Evolutionary conservation across 2,888 invertebrate genomes (phyloP), one percentile per base, ranked within the genome.

Genomic region (Nezara viridula): DNA sequence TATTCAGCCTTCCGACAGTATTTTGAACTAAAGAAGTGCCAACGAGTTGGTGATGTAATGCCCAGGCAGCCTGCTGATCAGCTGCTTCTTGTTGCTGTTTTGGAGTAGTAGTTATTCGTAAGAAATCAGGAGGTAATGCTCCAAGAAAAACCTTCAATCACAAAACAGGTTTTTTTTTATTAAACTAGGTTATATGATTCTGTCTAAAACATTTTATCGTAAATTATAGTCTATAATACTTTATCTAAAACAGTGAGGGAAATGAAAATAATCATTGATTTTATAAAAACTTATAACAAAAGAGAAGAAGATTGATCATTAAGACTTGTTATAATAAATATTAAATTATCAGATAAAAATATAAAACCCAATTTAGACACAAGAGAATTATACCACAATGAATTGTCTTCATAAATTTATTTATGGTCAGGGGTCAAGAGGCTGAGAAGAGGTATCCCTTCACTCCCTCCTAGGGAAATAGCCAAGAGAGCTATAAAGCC

Each of bases 21-120:
- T 94, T 93, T 90, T 94, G 93, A 91, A 94, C 92, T 92, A 93
- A 93, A 5, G 92, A 91, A 93, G 94, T 93, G 90, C 93, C 93
- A 24, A 94, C 93, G 91, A 94, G 93, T 88, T 95, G 92, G 91
- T 96, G 96, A 90, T 96, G 96, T 49, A 96, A 92, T 55, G 96
- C 96, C 81, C 96, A 92, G 0, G 96, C 96, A 21, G 97, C 95
- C 92, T 97, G 96, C 91, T 96, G 95, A 93, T 97, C 97, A 2
- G 96, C 95, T 86, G 96, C 96, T 91, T 96, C 95, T 91, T 96
- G 96, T 91, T 96, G 96, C 90, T 95, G 94, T 66, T 95, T 94
- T 27, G 91, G 90, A 16, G 93, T 92, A 2, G 94, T 94, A 14
- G 94, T 92, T 86, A 95, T 92, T 90, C 95, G 94, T 50, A 98